phyloP scores from a whole-genome alignment of 2,888 invertebrate species.

The Bruchidius siliquastri region DNA sequence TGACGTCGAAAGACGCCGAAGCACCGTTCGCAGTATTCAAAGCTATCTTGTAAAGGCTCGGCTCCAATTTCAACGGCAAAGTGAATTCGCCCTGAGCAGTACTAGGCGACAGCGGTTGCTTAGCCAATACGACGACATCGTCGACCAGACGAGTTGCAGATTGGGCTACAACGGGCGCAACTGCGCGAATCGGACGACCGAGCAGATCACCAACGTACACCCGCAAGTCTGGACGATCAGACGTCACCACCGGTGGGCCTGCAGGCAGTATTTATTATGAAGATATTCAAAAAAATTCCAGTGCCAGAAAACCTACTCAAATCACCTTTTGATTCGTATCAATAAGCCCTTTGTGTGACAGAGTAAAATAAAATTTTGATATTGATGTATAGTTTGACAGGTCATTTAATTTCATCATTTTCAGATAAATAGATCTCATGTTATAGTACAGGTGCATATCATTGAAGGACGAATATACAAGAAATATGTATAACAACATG shows the following conservation, averaged over 20 bases:
- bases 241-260: neutral
- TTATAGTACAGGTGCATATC: too few relatives aligned
- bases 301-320: too few relatives aligned
- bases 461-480: too few relatives aligned
- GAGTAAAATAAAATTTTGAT: too few relatives aligned
- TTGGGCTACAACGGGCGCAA: constrained; percentile 68
- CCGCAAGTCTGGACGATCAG: constrained; percentile 2
- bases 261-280: too few relatives aligned
- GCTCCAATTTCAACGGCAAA: constrained; percentile 73
- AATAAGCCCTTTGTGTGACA: too few relatives aligned
- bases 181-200: constrained; percentile 66
- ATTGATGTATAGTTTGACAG: too few relatives aligned
- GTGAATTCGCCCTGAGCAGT: constrained; percentile 65
- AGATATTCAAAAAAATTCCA: too few relatives aligned
- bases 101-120: constrained; percentile 54
- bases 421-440: too few relatives aligned
- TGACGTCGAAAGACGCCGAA: constrained; percentile 49
- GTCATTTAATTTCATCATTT: too few relatives aligned
- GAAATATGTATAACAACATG: too few relatives aligned
- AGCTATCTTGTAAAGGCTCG: constrained; percentile 80
- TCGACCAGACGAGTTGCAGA: constrained; percentile 69
- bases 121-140: constrained; percentile 70
- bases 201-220: constrained; percentile 71
- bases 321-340: too few relatives aligned
- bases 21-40: constrained; percentile 63